phyloP scores from a whole-genome alignment of 2,797 vertebrate species.

The Sebastes wilsoni region DNA sequence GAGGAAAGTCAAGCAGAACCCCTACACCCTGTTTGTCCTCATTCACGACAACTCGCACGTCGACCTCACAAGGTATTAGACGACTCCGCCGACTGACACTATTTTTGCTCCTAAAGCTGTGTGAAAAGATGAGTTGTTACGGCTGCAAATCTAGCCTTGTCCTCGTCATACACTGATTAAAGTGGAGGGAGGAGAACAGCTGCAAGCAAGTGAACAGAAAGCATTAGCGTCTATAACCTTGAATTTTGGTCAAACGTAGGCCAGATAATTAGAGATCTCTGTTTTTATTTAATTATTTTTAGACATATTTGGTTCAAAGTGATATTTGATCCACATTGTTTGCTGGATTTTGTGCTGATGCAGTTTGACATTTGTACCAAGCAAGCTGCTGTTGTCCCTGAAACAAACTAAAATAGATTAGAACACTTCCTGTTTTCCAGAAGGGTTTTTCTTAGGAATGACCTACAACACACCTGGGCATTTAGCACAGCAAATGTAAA shows the following conservation, averaged over 20 bases:
- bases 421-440: slow-evolving; percentile 40
- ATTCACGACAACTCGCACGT: slow-evolving; percentile 97
- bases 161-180: not conserved
- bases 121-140: slow-evolving; percentile 27
- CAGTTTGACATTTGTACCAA: not conserved
- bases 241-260: not conserved
- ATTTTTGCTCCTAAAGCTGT: not conserved
- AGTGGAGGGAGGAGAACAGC: slow-evolving; percentile 11
- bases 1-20: slow-evolving; percentile 95
- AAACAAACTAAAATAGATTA: slow-evolving; percentile 19
- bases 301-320: not conserved
- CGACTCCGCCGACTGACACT: not conserved
- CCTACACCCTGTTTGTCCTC: slow-evolving; percentile 95
- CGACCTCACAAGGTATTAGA: slow-evolving; percentile 92
- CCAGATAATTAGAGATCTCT: not conserved
- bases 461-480: not conserved
- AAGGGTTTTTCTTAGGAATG: not conserved
- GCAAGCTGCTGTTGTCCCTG: not conserved
- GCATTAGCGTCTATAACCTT: not conserved
- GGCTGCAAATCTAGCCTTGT: slow-evolving; percentile 35
- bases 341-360: not conserved
- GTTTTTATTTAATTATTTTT: not conserved
- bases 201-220: slow-evolving; percentile 28
- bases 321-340: not conserved
- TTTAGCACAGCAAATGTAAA: not conserved